Conservation (phyloP, 2,113 vertebrate genomes). For the Tonatia bakeri region DNA sequence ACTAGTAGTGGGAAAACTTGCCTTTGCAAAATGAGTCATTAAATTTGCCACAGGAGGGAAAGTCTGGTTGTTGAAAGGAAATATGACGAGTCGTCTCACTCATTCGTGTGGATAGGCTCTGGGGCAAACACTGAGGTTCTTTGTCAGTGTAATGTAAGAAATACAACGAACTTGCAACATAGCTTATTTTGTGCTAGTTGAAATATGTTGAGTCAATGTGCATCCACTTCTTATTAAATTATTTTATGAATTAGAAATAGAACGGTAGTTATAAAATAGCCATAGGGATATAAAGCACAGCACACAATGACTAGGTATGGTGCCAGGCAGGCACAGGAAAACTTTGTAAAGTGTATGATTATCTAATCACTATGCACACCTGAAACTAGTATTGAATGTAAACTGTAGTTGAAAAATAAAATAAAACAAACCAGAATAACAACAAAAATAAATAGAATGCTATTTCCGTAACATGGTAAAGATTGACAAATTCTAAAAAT, state of each 20-base stretch:
- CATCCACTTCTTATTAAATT: background rate
- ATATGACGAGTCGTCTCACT: conserved; percentile 59
- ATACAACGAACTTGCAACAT: background rate
- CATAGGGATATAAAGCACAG: too few species aligned
- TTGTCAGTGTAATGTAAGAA: background rate
- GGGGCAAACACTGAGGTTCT: conserved; percentile 5
- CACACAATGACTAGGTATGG: too few species aligned
- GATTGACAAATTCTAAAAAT: background rate
- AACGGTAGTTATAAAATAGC: background rate
- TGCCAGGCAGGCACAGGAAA: too few species aligned
- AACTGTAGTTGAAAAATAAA: too few species aligned
- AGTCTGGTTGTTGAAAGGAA: conserved; percentile 56
- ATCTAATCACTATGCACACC: too few species aligned
- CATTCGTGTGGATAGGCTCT: background rate
- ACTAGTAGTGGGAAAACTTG: conserved; percentile 1
- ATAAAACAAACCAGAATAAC: too few species aligned
- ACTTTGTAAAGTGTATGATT: too few species aligned
- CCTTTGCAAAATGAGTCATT: conserved; percentile 56
- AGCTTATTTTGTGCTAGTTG: conserved; percentile 26
- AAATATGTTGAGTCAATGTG: background rate
- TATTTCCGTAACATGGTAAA: background rate
- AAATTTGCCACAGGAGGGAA: conserved; percentile 29
- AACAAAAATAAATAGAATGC: background rate
- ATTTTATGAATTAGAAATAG: background rate
- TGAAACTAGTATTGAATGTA: too few species aligned